phyloP scores from a whole-genome alignment of 2,113 vertebrate genomes.

The Podarcis cretensis region DNA sequence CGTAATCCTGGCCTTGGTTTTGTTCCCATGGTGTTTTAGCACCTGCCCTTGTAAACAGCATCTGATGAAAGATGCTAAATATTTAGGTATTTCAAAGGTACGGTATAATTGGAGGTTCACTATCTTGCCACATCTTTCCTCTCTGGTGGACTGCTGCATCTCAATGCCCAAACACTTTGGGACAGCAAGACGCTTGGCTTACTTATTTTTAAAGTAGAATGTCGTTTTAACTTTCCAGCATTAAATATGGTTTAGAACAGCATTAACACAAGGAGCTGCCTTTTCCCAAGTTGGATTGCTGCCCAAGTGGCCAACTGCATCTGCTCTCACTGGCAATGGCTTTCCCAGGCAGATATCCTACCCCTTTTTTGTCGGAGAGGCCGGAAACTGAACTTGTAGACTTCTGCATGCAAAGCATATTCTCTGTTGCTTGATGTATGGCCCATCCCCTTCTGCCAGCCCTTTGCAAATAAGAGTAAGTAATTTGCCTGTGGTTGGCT shows the following conservation, averaged over 20 bases:
- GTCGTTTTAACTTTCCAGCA: not conserved
- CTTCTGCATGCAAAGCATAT: not conserved
- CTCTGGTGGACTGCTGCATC: not conserved
- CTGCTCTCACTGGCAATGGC: not conserved
- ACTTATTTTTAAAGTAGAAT: not conserved
- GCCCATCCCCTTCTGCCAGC: too few species aligned
- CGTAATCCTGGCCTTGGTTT: not conserved
- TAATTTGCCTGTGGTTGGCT: too few species aligned
- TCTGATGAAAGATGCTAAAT: not conserved
- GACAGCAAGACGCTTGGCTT: not conserved
- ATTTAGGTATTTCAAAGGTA: slow-evolving; percentile 9
- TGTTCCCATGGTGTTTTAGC: not conserved
- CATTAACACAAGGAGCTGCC: not conserved
- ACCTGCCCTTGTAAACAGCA: slow-evolving; percentile 2
- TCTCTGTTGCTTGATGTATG: not conserved
- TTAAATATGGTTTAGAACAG: not conserved
- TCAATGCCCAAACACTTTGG: not conserved
- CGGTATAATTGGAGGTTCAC: not conserved
- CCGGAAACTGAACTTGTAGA: not conserved
- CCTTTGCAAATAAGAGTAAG: not conserved
- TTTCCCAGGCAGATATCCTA: not conserved
- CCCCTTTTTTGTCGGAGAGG: not conserved
- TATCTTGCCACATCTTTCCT: not conserved
- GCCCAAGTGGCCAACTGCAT: not conserved
- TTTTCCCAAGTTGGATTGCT: not conserved